phyloP scores from a whole-genome alignment of 2,113 vertebrate genomes.

The Elephas maximus region DNA sequence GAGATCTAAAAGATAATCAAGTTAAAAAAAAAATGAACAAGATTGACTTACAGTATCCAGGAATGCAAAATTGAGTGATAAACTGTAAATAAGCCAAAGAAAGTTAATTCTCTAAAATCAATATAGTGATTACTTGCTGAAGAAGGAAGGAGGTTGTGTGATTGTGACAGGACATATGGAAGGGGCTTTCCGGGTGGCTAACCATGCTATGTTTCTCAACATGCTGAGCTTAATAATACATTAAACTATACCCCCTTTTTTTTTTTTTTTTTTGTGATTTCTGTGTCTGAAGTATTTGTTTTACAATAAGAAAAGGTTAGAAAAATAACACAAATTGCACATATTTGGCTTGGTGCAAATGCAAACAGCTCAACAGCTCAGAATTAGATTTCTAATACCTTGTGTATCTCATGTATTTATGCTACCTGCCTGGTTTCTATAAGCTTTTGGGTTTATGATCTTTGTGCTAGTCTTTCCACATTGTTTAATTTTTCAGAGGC shows the following conservation, averaged over 20 bases:
- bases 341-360: neutral
- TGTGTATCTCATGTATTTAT: neutral
- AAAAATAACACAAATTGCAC: neutral
- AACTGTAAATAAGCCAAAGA: neutral
- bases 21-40: neutral
- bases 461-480: neutral
- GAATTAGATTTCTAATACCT: neutral
- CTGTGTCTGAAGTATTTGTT: neutral
- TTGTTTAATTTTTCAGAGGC: neutral
- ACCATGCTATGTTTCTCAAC: neutral
- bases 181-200: neutral
- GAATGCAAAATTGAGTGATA: neutral
- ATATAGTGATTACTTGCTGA: neutral
- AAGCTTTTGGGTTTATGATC: neutral
- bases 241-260: neutral
- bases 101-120: neutral
- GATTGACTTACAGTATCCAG: neutral
- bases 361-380: neutral
- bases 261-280: neutral
- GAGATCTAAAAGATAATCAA: neutral
- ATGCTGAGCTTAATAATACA: neutral
- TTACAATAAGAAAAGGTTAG: neutral
- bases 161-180: neutral
- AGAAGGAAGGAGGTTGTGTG: neutral
- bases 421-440: neutral